A percentile compares a stretch with the other conserved stretches of the same genome.
These are phyloP conservation scores for Ptilorrhoa leucosticta DNA, from an alignment of 2,113 vertebrate species.

Conservation along the genomic window DNA sequence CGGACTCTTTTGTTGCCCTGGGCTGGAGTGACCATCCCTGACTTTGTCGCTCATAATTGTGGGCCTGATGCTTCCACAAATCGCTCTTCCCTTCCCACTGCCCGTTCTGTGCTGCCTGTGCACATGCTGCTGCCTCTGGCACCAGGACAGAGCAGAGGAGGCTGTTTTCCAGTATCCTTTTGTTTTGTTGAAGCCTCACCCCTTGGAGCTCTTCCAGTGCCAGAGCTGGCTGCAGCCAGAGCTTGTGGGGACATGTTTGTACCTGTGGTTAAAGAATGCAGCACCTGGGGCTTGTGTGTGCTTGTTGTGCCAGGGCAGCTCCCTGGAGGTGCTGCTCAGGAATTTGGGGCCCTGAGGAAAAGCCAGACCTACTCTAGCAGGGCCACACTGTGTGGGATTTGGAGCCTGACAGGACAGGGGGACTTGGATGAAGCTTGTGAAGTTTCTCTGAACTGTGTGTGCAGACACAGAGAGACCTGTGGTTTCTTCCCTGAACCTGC, in stretches of 20 bases:
- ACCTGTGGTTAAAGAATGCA: background rate
- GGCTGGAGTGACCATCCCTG: background rate
- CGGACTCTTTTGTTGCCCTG: background rate
- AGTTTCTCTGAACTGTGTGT: background rate
- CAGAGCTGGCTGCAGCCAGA: background rate
- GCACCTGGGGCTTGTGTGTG: background rate
- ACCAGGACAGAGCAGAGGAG: background rate
- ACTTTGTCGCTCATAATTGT: accelerated
- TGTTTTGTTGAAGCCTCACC: background rate
- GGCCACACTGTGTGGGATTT: background rate
- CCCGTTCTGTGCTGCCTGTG: background rate
- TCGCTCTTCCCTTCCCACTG: background rate
- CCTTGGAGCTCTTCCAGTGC: background rate
- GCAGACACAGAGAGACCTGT: background rate
- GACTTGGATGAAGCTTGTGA: background rate
- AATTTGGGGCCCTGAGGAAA: background rate
- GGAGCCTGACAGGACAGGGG: background rate
- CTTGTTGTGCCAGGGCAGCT: background rate
- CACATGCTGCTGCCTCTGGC: background rate
- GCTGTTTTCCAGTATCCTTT: background rate
- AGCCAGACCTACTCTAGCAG: background rate
- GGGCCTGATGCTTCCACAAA: background rate
- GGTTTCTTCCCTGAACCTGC: background rate
- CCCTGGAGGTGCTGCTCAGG: background rate
- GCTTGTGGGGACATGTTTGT: background rate